Evolutionary conservation across 2,797 vertebrate species (phyloP).

Genomic region (Luscinia luscinia): DNA sequence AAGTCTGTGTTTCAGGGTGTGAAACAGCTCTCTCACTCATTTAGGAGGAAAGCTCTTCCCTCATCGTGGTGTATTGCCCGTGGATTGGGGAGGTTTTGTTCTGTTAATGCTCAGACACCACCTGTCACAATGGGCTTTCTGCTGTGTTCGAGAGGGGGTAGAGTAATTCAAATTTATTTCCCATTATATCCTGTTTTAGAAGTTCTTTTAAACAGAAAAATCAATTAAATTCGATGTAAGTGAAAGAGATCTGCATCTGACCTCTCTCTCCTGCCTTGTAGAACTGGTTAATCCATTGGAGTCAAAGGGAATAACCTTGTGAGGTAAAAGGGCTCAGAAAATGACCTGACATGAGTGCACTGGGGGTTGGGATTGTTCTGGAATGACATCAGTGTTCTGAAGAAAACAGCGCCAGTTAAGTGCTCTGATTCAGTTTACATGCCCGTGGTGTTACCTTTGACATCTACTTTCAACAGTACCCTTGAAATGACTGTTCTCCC

Average conservation of each 20-base stretch:
- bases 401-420: slow-evolving; percentile 34
- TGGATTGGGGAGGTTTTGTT: background rate
- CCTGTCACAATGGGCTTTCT: background rate
- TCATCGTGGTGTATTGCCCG: background rate
- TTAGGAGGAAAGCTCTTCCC: background rate
- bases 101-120: background rate
- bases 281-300: background rate
- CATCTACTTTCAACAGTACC: slow-evolving; percentile 30
- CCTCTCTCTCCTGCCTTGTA: background rate
- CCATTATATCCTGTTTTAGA: background rate
- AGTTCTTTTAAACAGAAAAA: background rate
- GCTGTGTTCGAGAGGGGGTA: background rate
- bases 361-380: slow-evolving; percentile 10
- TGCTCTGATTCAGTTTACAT: slow-evolving; percentile 28
- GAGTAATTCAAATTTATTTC: background rate
- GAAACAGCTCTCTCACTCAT: background rate
- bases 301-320: slow-evolving; percentile 43
- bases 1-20: background rate
- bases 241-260: background rate
- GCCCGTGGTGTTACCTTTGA: slow-evolving; percentile 39
- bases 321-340: slow-evolving; percentile 48
- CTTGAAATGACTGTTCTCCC: slow-evolving; percentile 46
- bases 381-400: background rate
- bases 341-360: background rate
- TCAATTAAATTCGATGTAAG: background rate